phyloP scores from a whole-genome alignment of 2,797 vertebrate genomes.

The Selene dorsalis region DNA sequence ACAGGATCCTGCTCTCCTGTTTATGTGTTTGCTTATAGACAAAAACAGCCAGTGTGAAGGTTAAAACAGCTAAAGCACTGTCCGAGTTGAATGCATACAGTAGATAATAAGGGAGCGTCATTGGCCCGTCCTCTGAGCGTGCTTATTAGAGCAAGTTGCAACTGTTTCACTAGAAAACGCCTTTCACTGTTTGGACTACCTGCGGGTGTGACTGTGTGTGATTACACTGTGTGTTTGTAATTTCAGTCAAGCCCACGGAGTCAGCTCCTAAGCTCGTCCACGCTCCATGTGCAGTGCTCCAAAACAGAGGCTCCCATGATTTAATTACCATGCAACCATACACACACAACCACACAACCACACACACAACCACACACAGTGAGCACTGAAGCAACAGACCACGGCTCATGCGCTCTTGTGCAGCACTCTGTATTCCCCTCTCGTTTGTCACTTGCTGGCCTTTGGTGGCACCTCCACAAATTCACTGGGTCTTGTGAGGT shows the following conservation, averaged over 20 bases:
- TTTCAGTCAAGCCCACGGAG: slow-evolving; percentile 68
- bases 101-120: slow-evolving; percentile 46
- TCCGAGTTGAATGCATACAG: slow-evolving; percentile 25
- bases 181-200: slow-evolving; percentile 49
- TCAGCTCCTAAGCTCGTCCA: slow-evolving; percentile 48
- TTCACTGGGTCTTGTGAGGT: slow-evolving; percentile 41
- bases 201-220: slow-evolving; percentile 68
- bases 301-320: slow-evolving; percentile 66
- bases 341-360: slow-evolving; percentile 5
- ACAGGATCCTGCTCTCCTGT: slow-evolving; percentile 42
- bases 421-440: slow-evolving; percentile 43
- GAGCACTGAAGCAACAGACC: slow-evolving; percentile 39
- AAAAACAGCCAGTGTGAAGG: slow-evolving; percentile 44
- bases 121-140: slow-evolving; percentile 43
- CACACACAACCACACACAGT: background rate
- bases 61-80: slow-evolving; percentile 20
- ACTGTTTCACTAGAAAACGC: slow-evolving; percentile 44
- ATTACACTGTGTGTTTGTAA: slow-evolving; percentile 75
- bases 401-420: slow-evolving; percentile 25
- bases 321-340: slow-evolving; percentile 68
- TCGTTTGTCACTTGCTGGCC: slow-evolving; percentile 54
- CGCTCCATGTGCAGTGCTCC: slow-evolving; percentile 51
- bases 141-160: slow-evolving; percentile 42
- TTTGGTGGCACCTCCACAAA: slow-evolving; percentile 47
- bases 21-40: slow-evolving; percentile 57